These are phyloP conservation scores for Microctenopoma lineatum DNA, from an alignment of 2,797 vertebrate species.

Conservation along the genomic window DNA sequence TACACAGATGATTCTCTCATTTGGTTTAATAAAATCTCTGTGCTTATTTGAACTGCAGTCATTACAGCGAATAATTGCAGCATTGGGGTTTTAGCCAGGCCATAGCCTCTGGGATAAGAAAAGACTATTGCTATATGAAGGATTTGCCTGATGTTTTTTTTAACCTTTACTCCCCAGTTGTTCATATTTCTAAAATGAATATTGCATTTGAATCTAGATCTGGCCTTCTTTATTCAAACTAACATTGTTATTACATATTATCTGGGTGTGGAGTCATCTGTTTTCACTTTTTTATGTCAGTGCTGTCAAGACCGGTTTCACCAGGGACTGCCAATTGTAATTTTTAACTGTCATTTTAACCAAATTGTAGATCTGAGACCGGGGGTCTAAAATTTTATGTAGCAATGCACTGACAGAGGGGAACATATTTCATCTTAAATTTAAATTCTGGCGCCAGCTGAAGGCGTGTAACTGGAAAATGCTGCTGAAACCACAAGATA, in stretches of 20 bases:
- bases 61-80: slow-evolving; percentile 99
- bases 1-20: slow-evolving; percentile 99
- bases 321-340: slow-evolving; percentile 89
- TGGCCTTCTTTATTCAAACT: slow-evolving; percentile 95
- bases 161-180: slow-evolving; percentile 92
- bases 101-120: slow-evolving; percentile 95
- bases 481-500: slow-evolving; percentile 46
- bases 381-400: slow-evolving; percentile 85
- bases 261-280: slow-evolving; percentile 94
- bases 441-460: slow-evolving; percentile 79
- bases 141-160: slow-evolving; percentile 83
- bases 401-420: slow-evolving; percentile 83
- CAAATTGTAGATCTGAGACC: slow-evolving; percentile 89
- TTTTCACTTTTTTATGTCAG: slow-evolving; percentile 93
- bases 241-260: slow-evolving; percentile 99
- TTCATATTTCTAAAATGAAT: slow-evolving; percentile 98
- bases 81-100: slow-evolving; percentile 93
- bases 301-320: slow-evolving; percentile 92
- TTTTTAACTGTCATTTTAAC: slow-evolving; percentile 97
- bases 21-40: slow-evolving; percentile 99
- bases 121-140: slow-evolving; percentile 94
- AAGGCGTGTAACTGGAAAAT: slow-evolving; percentile 60
- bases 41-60: slow-evolving; percentile 98
- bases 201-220: slow-evolving; percentile 96
- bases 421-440: slow-evolving; percentile 87